Evolutionary conservation across 2,113 vertebrate genomes (phyloP).

Genomic region (Choloepus hoffmanni): DNA sequence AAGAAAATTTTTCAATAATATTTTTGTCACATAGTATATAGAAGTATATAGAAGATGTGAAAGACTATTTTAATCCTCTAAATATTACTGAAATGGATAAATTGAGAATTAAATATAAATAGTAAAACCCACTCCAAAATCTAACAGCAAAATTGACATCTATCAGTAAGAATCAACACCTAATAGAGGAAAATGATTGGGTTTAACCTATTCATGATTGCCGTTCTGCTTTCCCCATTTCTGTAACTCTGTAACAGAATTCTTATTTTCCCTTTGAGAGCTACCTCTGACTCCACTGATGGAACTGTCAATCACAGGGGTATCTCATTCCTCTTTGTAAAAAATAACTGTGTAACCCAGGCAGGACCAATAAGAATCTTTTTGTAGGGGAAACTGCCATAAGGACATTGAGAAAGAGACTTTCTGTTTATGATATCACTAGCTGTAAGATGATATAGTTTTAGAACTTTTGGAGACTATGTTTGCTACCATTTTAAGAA

Average conservation of each 20-base stretch:
- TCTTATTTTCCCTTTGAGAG: not conserved
- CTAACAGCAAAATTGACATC: not conserved
- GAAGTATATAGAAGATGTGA: not conserved
- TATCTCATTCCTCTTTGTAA: not conserved
- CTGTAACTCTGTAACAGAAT: not conserved
- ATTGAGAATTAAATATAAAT: not conserved
- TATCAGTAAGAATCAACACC: not conserved
- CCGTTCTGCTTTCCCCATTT: not conserved
- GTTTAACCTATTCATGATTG: not conserved
- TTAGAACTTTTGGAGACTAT: not conserved
- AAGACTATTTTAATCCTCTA: constrained; percentile 9
- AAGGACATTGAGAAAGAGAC: not conserved
- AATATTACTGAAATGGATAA: constrained; percentile 32
- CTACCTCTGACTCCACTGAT: not conserved
- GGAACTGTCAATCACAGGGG: not conserved
- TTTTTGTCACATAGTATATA: not conserved
- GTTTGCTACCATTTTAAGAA: not conserved
- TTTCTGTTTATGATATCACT: not conserved
- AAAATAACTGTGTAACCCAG: not conserved
- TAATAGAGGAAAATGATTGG: not conserved
- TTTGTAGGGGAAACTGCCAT: not conserved
- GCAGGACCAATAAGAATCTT: not conserved
- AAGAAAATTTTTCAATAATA: constrained; percentile 8
- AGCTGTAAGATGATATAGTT: not conserved
- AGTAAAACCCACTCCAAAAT: not conserved